phyloP scores from a whole-genome alignment of 1,140 invertebrate species.

The Cardiocondyla obscurior region DNA sequence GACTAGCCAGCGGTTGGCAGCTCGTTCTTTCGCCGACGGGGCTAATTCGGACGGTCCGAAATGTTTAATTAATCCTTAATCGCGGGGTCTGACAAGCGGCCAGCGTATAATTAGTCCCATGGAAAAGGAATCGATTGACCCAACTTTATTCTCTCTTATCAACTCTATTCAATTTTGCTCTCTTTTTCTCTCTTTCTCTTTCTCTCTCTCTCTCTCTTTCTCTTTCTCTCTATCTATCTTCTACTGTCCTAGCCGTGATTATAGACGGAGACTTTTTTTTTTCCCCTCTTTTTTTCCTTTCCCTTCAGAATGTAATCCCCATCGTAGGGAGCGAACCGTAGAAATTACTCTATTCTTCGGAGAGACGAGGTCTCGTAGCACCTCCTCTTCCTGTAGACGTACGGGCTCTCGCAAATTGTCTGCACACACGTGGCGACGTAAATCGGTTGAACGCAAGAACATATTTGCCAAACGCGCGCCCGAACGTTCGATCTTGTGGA shows the following conservation, averaged over 20 bases:
- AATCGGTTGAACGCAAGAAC: background rate
- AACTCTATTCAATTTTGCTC: background rate
- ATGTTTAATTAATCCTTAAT: constrained; percentile 15
- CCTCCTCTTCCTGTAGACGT: constrained; percentile 10
- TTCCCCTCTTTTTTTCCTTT: background rate
- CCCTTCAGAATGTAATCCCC: background rate
- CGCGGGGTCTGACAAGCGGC: background rate
- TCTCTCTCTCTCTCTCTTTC: background rate
- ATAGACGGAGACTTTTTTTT: background rate
- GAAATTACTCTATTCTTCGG: constrained; percentile 15
- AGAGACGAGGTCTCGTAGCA: constrained; percentile 32
- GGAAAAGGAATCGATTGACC: background rate
- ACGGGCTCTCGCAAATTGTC: constrained; percentile 39
- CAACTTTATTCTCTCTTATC: background rate
- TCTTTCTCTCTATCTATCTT: background rate
- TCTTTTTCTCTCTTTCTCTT: background rate
- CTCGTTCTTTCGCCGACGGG: background rate
- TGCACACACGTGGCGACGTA: background rate
- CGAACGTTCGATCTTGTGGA: background rate
- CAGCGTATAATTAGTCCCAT: background rate
- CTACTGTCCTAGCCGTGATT: constrained; percentile 17
- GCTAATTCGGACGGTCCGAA: background rate
- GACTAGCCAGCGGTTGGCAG: background rate
- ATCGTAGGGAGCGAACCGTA: constrained; percentile 5
- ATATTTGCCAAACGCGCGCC: background rate